Evolutionary conservation across 30 jellyfish, hydroid and myxozoan species (phyloP), one percentile per base, ranked within the genome.

Genomic region (Cassiopea xamachana): DNA sequence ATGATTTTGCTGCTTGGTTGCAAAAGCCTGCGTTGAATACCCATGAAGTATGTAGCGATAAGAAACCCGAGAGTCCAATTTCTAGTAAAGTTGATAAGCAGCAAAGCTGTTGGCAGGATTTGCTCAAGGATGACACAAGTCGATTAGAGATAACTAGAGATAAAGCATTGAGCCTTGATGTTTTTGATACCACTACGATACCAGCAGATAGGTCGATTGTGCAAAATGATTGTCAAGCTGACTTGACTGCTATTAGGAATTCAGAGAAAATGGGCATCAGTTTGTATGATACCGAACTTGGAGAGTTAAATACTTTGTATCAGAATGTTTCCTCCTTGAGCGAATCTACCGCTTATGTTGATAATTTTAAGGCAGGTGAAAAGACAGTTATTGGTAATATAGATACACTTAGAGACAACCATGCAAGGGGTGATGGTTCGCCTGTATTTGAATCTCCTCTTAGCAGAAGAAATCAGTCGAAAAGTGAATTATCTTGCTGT

Each of bases 1-100:
- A 88, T 61, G 82, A 88, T 47, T 73, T 88, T 70, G 95, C 95
- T 1, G 87, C 87, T 13, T 88, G 95, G 95, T 51, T 88, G 74
- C 95, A 88, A 58, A 88, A 69, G 81, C 95, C 95, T 19, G 95
- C 95, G 48, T 43, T 79, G 81, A 88, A 69, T 43, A 60, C 51
- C 44, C 46, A n/a, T n/a, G 95, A 88, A 7, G 44, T 48, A 1
- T 72, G 90, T 43, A 12, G 73, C 17, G 95, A 79, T 60, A 74
- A 73, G 49, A 59, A 7, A 10, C 44, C 15, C 73, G 44, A 27
- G 62, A 49, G 49, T 46, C 61, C 86, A 70, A 43, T 15, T 48
- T 8, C 48, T 55, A 16, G 50, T 14, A 78, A 78, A 78, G 9
- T 27, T 45, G 87, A 78, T 46, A 47, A 44, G 13, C 64, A 48